phyloP scores from a whole-genome alignment of 2,113 vertebrate species.

The Lethenteron reissneri region DNA sequence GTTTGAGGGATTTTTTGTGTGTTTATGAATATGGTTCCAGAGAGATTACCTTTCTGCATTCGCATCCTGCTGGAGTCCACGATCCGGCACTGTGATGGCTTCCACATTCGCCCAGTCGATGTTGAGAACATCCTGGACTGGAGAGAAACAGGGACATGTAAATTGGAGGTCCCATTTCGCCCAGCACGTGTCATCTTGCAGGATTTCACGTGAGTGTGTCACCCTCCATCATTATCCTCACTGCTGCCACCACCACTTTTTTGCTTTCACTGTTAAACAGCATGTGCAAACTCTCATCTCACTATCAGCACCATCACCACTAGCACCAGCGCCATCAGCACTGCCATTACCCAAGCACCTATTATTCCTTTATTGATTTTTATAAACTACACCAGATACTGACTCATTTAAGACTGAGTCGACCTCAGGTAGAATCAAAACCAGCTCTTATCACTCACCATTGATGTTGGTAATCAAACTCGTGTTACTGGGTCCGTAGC shows the following conservation, averaged over 20 bases:
- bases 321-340: not conserved
- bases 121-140: constrained; percentile 82
- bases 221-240: too few relatives aligned
- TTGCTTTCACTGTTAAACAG: not conserved
- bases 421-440: too few relatives aligned
- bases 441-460: too few relatives aligned
- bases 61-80: constrained; percentile 73
- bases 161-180: constrained; percentile 74
- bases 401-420: too few relatives aligned
- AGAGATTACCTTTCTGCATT: constrained; percentile 58
- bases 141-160: constrained; percentile 46
- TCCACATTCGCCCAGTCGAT: constrained; percentile 59
- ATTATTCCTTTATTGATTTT: not conserved
- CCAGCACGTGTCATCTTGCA: constrained; percentile 85
- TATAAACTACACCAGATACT: too few relatives aligned
- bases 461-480: not conserved
- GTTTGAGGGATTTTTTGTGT: too few relatives aligned
- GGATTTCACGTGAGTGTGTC: constrained; percentile 64
- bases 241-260: not conserved
- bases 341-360: not conserved
- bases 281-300: too few relatives aligned
- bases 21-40: constrained; percentile 18
- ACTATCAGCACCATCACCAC: not conserved
- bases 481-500: not conserved
- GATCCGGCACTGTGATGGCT: constrained; percentile 68